phyloP scores from a whole-genome alignment of 1,140 invertebrate genomes.

The Holcopasites calliopsidis region DNA sequence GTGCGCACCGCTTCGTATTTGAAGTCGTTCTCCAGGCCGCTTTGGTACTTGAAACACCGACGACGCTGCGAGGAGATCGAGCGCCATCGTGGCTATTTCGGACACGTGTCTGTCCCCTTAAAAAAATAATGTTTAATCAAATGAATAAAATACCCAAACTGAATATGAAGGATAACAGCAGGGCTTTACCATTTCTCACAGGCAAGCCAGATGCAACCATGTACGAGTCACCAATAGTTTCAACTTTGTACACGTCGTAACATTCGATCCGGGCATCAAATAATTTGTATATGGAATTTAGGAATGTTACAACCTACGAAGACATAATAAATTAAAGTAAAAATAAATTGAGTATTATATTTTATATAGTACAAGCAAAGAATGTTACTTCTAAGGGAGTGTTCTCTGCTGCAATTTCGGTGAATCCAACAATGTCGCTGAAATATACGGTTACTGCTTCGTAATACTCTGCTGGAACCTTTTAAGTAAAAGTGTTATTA shows the following conservation, averaged over 20 bases:
- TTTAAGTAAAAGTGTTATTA: slow-evolving; percentile 58
- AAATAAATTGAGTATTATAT: neutral
- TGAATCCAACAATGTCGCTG: slow-evolving; percentile 96
- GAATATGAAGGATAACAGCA: neutral
- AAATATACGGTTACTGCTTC: slow-evolving; percentile 96
- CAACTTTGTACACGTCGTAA: slow-evolving; percentile 96
- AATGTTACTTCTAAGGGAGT: slow-evolving; percentile 89
- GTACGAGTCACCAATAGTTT: slow-evolving; percentile 95
- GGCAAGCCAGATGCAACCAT: slow-evolving; percentile 85
- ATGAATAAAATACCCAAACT: neutral
- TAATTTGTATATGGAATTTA: slow-evolving; percentile 95
- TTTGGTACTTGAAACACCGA: slow-evolving; percentile 93
- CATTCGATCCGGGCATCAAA: slow-evolving; percentile 95
- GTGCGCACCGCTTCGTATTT: slow-evolving; percentile 95
- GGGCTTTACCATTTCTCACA: slow-evolving; percentile 68
- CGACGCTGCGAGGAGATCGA: slow-evolving; percentile 90
- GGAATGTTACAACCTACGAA: slow-evolving; percentile 92
- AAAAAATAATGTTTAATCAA: neutral
- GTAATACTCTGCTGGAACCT: slow-evolving; percentile 93
- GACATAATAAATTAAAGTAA: neutral
- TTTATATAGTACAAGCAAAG: neutral
- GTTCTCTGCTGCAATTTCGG: slow-evolving; percentile 92
- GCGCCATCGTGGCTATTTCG: slow-evolving; percentile 96
- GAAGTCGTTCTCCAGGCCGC: slow-evolving; percentile 89
- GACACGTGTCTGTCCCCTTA: slow-evolving; percentile 91